Percentiles rank a stretch among this genome's conserved stretches.
phyloP scores from a whole-genome alignment of 2,888 invertebrate species.

The Cephus pulcher region DNA sequence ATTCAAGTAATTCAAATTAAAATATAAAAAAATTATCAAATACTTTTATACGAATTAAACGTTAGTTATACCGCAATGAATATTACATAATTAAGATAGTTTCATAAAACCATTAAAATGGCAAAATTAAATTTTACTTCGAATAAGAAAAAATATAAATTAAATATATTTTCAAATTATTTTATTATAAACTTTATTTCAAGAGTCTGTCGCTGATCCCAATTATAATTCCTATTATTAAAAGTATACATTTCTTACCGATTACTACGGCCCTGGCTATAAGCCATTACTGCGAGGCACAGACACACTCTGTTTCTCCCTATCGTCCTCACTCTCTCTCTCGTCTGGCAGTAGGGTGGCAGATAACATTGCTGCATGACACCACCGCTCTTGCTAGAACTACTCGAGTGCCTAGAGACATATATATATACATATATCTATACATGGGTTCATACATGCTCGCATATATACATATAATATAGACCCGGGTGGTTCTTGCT shows the following conservation, averaged over 20 bases:
- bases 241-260: background rate
- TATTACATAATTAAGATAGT: background rate
- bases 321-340: constrained; percentile 33
- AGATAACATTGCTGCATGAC: constrained; percentile 62
- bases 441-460: background rate
- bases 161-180: background rate
- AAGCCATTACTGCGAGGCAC: constrained; percentile 60
- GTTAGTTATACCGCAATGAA: background rate
- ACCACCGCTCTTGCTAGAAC: constrained; percentile 57
- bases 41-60: background rate
- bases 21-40: background rate
- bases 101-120: background rate
- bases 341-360: constrained; percentile 52
- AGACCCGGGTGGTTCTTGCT: constrained; percentile 15
- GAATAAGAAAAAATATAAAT: background rate
- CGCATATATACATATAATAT: background rate
- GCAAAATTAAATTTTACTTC: background rate
- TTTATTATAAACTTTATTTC: background rate
- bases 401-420: constrained; percentile 53
- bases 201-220: background rate
- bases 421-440: constrained; percentile 6
- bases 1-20: background rate
- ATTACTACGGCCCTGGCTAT: constrained; percentile 51
- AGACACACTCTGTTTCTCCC: constrained; percentile 33
- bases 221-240: background rate